phyloP scores from a whole-genome alignment of 2,797 vertebrate genomes.

The Pteropus rufus region DNA sequence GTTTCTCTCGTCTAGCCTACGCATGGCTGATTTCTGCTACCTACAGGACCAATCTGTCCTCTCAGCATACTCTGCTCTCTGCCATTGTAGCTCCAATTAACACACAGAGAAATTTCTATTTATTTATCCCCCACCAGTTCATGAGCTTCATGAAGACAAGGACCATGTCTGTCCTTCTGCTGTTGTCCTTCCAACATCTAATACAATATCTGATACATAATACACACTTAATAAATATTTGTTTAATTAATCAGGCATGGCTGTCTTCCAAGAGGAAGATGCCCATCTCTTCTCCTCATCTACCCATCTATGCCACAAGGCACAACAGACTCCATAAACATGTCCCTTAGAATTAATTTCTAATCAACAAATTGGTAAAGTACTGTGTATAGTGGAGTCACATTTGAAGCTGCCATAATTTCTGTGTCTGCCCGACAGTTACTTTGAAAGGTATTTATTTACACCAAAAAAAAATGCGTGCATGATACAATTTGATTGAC shows the following conservation, averaged over 20 bases:
- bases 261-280: background rate
- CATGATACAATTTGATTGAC: background rate
- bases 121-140: background rate
- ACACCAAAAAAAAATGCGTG: background rate
- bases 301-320: background rate
- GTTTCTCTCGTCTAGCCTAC: background rate
- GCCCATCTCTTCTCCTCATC: background rate
- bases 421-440: background rate
- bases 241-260: background rate
- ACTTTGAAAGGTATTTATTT: constrained; percentile 9
- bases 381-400: background rate
- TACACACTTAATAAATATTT: constrained; percentile 4
- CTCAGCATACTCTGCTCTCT: constrained; percentile 49
- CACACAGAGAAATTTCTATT: constrained; percentile 11
- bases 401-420: background rate
- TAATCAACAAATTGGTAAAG: background rate
- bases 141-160: background rate
- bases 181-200: background rate
- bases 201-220: background rate
- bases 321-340: background rate
- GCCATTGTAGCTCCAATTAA: constrained; percentile 50
- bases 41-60: constrained; percentile 67
- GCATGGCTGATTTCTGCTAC: constrained; percentile 53
- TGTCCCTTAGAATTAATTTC: background rate
- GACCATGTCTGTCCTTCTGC: background rate